phyloP scores from a whole-genome alignment of 2,888 invertebrate genomes.

The Machimus atricapillus region DNA sequence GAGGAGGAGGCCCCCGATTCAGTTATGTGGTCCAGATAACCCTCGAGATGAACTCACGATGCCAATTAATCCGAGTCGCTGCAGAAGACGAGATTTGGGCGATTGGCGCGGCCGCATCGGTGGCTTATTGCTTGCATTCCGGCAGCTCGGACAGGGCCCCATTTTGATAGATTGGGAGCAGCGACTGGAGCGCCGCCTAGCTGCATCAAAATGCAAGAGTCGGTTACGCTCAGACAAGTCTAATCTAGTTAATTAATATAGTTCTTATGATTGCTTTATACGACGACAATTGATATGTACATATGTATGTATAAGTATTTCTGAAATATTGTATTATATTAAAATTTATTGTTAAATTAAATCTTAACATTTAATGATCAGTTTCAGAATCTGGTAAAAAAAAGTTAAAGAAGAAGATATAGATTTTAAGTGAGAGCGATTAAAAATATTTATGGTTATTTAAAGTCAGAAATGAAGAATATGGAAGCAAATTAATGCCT shows the following conservation, averaged over 20 bases:
- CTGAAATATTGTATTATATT: no score
- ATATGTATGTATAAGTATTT: no score
- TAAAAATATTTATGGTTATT: no score
- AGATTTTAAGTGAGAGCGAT: no score
- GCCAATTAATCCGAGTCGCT: slow-evolving; percentile 18
- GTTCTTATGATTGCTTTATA: not conserved
- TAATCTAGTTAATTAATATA: not conserved
- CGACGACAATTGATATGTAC: not conserved
- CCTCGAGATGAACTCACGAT: slow-evolving; percentile 31
- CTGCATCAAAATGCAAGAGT: not conserved
- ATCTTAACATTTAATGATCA: no score
- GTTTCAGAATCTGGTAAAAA: no score
- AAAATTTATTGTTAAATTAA: no score
- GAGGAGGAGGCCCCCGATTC: not conserved
- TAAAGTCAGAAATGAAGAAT: no score
- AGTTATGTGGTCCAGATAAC: slow-evolving; percentile 34
- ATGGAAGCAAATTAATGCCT: no score
- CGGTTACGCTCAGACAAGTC: not conserved
- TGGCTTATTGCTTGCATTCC: not conserved
- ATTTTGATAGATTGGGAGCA: not conserved
- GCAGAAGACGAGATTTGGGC: not conserved
- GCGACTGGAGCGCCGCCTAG: not conserved
- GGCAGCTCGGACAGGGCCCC: not conserved
- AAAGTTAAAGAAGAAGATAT: no score
- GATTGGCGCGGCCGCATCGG: not conserved